Evolutionary conservation across 2,113 vertebrate species (phyloP), one percentile per base, ranked within the genome.

Genomic region (Cathartes aura): DNA sequence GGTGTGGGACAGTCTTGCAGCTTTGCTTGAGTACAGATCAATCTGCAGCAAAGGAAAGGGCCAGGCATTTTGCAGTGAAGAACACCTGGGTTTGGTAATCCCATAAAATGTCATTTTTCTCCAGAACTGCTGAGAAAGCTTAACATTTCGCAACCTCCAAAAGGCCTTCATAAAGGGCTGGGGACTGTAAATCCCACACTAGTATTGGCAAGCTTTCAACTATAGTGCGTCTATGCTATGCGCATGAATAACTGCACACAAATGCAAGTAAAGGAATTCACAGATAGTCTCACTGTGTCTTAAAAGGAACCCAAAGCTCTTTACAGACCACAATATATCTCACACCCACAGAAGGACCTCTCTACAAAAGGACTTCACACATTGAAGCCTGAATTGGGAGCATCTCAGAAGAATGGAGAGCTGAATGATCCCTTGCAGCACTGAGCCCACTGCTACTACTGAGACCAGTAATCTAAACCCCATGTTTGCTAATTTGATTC

Each of bases 231-330:
- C 60, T 79, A 12, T 42, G 34, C 60, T 79, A 12, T 42, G 34
- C 0, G 0, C 0, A 0, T 70, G 56, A 74, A 29, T 72, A 72
- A 87, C 62, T 62, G 78, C 70, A 58, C 12, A 50, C 21, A 72
- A 87, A 79, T 62, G 12, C 27, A 82, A 89, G 62, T 30, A 64
- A 93, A 89, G 76, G 70, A 89, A 75, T 62, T 95, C 76, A 84
- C 56, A 62, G 42, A 62, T 79, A 47, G 73, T 72, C 48, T 91
- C 53, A 43, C 2, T 27, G 34, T 23, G 40, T 66, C 91, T 87
- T 82, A 60, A 94, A 87, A 95, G 40, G 38, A 91, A 24, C 36
- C 26, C 60, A 82, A 82, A 81, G 72, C 17, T 59, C 52, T 89
- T 87, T 71, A 87, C 43, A 95, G 38, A 85, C 66, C 40, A 75